phyloP scores from a whole-genome alignment of 2,113 vertebrate genomes.

The Turdus rufiventris region DNA sequence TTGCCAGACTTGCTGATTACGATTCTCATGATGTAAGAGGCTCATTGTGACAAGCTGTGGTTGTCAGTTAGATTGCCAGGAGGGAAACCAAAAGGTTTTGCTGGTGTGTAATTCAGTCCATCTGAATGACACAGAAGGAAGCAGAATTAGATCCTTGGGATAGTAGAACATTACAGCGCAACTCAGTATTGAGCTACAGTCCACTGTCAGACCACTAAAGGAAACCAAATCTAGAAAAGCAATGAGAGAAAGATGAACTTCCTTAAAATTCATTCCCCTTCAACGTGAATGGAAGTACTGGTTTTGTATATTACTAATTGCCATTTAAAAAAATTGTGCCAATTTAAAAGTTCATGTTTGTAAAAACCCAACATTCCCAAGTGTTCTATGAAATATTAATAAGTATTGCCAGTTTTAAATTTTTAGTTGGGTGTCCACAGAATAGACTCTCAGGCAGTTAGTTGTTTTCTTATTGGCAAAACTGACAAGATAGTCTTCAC shows the following conservation, averaged over 20 bases:
- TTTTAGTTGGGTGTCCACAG: conserved; percentile 54
- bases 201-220: conserved; percentile 19
- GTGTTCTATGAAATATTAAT: conserved; percentile 43
- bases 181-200: background rate
- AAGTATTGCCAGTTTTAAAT: conserved; percentile 71
- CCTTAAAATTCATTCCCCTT: background rate
- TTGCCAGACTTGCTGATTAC: conserved; percentile 2
- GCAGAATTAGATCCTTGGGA: background rate
- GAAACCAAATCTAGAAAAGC: conserved; percentile 42
- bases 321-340: conserved; percentile 68
- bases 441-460: background rate
- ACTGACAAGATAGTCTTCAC: conserved; percentile 30
- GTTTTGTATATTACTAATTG: conserved; percentile 49
- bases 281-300: conserved; percentile 10
- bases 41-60: conserved; percentile 37
- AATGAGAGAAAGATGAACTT: conserved; percentile 32
- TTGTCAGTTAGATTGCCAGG: conserved; percentile 62
- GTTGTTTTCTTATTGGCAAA: conserved; percentile 50
- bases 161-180: background rate
- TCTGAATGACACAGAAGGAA: background rate
- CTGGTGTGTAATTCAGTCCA: background rate
- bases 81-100: conserved; percentile 2
- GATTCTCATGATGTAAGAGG: background rate
- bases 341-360: conserved; percentile 62
- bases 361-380: conserved; percentile 54